Percentiles rank a stretch among this genome's conserved stretches.
Conservation (phyloP, 1,140 invertebrate species). For the Drosophila ironensis region DNA sequence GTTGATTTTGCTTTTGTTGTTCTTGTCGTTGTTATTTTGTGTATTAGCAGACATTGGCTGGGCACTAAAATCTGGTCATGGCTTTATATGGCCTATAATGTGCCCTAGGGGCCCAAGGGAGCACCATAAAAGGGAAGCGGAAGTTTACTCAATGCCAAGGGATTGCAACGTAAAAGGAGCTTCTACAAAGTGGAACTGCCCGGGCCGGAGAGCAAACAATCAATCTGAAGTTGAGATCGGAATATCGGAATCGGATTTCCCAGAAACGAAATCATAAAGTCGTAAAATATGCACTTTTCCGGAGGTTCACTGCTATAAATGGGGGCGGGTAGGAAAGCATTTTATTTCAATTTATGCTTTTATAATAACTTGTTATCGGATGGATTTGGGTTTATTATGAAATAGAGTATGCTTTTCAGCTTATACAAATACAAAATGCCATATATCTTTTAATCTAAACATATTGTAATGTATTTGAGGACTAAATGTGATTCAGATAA, state of each 20-base stretch:
- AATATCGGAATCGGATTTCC: conserved; percentile 5
- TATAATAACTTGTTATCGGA: no score
- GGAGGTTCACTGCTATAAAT: background rate
- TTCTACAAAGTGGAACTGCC: conserved; percentile 9
- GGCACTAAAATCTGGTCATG: conserved; percentile 62
- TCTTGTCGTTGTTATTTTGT: conserved; percentile 42
- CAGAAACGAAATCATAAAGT: conserved; percentile 2
- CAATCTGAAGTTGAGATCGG: conserved; percentile 34
- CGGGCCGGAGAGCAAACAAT: conserved; percentile 17
- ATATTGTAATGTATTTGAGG: no score
- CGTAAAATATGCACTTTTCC: background rate
- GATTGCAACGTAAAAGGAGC: conserved; percentile 25
- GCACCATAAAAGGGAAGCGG: conserved; percentile 40
- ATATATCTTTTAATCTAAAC: no score
- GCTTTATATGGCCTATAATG: conserved; percentile 55
- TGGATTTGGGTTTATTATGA: no score
- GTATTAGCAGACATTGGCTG: conserved; percentile 32
- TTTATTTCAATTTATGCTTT: no score
- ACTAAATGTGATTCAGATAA: no score
- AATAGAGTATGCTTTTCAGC: no score
- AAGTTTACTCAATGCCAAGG: conserved; percentile 54
- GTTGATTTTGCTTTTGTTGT: conserved; percentile 37
- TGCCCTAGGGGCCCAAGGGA: background rate
- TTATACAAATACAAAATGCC: no score
- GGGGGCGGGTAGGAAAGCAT: no score